Percentiles rank a stretch among this genome's conserved stretches.
Evolutionary conservation across 2,888 invertebrate species (phyloP).

Genomic region (Lasioglossum marginatum): DNA sequence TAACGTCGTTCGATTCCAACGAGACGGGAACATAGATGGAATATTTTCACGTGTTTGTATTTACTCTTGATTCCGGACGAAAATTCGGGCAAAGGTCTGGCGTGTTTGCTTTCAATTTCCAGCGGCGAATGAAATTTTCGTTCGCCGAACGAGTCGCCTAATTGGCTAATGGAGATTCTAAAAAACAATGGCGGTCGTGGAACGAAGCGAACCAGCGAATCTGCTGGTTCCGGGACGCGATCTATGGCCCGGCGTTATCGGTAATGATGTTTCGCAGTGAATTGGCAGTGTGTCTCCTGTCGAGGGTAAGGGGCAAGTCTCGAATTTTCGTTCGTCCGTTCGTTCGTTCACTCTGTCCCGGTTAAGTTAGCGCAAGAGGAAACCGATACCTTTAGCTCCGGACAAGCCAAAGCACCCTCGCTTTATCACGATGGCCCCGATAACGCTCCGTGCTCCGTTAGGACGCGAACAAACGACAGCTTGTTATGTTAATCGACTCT

Average conservation of each 20-base stretch:
- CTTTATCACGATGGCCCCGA: conserved; percentile 75
- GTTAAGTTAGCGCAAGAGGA: conserved; percentile 35
- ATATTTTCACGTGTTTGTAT: conserved; percentile 6
- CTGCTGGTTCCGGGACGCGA: conserved; percentile 1
- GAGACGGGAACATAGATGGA: background rate
- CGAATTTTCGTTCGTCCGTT: conserved; percentile 53
- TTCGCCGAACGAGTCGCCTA: background rate
- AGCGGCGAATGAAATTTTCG: conserved; percentile 22
- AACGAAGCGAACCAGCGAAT: conserved; percentile 4
- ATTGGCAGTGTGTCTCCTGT: conserved; percentile 24
- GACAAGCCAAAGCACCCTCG: conserved; percentile 44
- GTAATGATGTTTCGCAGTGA: conserved; percentile 10
- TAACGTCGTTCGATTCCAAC: background rate
- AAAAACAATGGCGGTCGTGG: conserved; percentile 9
- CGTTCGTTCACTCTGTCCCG: conserved; percentile 35
- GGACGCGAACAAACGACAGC: conserved; percentile 68
- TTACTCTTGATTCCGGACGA: conserved; percentile 14
- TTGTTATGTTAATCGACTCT: conserved; percentile 79
- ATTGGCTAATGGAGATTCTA: conserved; percentile 4
- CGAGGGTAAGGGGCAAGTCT: conserved; percentile 36
- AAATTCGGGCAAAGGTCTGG: background rate
- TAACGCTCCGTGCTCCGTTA: conserved; percentile 68
- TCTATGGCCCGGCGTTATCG: conserved; percentile 4
- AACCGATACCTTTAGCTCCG: conserved; percentile 56
- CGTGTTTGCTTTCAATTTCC: conserved; percentile 8